Percentiles rank a stretch among this genome's conserved stretches.
phyloP scores from a whole-genome alignment of 2,113 vertebrate genomes.

The Athene cunicularia region DNA sequence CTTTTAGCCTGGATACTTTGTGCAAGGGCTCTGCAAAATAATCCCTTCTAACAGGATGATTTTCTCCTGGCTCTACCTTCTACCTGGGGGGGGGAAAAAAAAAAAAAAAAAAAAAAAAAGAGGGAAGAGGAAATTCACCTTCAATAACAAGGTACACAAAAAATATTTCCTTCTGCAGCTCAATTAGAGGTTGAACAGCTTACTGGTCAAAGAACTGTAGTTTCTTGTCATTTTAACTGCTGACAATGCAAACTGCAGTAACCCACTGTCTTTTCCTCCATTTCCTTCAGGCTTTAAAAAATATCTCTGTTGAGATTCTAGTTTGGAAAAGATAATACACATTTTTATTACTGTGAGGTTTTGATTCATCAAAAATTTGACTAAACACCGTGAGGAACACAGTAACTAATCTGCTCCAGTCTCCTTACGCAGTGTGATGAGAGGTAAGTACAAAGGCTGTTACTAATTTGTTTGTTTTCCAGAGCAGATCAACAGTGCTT shows the following conservation, averaged over 20 bases:
- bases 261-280: neutral
- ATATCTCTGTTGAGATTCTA: neutral
- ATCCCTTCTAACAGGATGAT: neutral
- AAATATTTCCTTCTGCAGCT: neutral
- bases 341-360: neutral
- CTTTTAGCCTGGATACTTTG: neutral
- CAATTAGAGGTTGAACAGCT: neutral
- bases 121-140: neutral
- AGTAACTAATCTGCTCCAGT: neutral
- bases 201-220: neutral
- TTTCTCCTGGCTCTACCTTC: neutral
- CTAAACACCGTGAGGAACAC: neutral
- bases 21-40: neutral
- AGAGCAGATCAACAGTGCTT: neutral
- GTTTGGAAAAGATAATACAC: neutral
- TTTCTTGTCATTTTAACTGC: neutral
- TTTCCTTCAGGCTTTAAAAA: neutral
- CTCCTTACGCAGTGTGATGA: neutral
- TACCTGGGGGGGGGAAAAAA: accelerated
- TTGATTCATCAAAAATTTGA: neutral
- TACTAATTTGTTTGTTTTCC: neutral
- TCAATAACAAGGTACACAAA: neutral
- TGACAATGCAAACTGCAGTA: neutral
- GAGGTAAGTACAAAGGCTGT: neutral
- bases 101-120: neutral